phyloP scores from a whole-genome alignment of 2,797 vertebrate genomes.

The Heteromormyrus szaboi region DNA sequence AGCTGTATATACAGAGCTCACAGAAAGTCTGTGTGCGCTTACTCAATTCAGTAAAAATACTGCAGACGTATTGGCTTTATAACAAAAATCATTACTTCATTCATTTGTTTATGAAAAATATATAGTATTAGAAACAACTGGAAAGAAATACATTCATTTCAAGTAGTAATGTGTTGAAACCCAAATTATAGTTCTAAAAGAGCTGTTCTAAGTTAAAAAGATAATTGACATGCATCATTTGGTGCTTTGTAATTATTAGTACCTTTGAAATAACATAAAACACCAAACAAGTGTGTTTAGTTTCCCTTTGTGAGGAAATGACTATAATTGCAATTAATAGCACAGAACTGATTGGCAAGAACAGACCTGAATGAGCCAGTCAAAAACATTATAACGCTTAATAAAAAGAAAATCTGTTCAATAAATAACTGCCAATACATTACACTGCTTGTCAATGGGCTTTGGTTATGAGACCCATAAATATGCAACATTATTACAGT shows the following conservation, averaged over 20 bases:
- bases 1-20: background rate
- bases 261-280: background rate
- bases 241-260: background rate
- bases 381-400: background rate
- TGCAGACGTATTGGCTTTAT: background rate
- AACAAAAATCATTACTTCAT: background rate
- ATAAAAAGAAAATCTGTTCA: background rate
- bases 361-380: background rate
- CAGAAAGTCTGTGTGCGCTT: background rate
- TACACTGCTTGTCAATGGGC: background rate
- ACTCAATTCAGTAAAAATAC: background rate
- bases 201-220: background rate
- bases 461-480: background rate
- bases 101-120: background rate
- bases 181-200: background rate
- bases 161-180: background rate
- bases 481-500: background rate
- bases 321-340: background rate
- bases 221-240: background rate
- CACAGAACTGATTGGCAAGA: background rate
- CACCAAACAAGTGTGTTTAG: background rate
- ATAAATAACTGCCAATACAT: background rate
- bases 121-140: background rate
- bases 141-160: background rate
- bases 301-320: background rate